A percentile compares a stretch with the other conserved stretches of the same genome.
Evolutionary conservation across 35 echinoderm and acorn worm genomes (phyloP).

Genomic region (Chiridota heheva): DNA sequence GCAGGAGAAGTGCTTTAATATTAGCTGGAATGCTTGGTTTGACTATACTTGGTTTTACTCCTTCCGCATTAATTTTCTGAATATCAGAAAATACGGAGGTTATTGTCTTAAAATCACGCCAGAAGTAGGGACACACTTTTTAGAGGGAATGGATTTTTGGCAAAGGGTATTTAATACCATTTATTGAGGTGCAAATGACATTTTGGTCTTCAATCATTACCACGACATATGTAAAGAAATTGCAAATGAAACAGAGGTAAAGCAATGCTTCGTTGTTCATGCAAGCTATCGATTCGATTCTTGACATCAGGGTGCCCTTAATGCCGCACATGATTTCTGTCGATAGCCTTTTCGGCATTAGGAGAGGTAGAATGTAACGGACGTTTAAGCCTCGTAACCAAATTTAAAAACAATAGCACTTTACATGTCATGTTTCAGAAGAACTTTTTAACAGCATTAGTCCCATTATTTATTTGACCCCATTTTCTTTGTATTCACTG

Average conservation of each 20-base stretch:
- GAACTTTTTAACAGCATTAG: no score
- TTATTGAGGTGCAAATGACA: no score
- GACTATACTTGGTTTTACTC: neutral
- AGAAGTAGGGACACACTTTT: neutral
- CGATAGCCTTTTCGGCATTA: conserved; percentile 44
- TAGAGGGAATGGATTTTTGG: conserved; percentile 11
- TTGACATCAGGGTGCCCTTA: conserved; percentile 52
- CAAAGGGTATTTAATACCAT: conserved; percentile 1
- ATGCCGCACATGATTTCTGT: conserved; percentile 57
- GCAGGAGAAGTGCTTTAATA: conserved; percentile 34
- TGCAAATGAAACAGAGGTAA: neutral
- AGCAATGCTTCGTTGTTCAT: neutral
- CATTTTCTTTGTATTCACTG: no score
- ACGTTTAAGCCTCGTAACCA: no score
- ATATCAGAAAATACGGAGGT: neutral
- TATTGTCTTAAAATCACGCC: neutral
- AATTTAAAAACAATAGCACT: no score
- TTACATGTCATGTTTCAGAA: no score
- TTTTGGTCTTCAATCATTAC: neutral
- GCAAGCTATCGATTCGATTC: conserved; percentile 32
- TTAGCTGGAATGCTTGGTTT: neutral
- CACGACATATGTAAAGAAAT: conserved; percentile 20
- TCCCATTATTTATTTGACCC: no score
- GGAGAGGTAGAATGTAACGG: no score
- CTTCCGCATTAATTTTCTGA: neutral